Evolutionary conservation across 1,140 invertebrate genomes (phyloP), one percentile per base, ranked within the genome.

Genomic region (Odontomachus brunneus): DNA sequence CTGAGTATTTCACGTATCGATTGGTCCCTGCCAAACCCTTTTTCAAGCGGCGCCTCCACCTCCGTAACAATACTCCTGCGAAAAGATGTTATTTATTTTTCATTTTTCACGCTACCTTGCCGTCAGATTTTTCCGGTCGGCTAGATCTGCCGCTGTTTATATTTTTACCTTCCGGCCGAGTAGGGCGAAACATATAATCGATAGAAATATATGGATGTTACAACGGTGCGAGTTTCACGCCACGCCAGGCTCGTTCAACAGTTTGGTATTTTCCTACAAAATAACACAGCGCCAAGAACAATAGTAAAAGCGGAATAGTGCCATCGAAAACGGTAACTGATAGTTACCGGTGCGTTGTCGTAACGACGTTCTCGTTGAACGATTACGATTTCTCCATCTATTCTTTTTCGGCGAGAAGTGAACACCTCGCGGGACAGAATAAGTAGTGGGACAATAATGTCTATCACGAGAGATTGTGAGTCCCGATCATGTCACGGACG

Each of bases 61-160:
- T 57, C 51, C 55, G 63, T 67, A 69, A 80, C 75, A 80, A 80
- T 69, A 80, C 63, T 53, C 22, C 57, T 48, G 75, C 48, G 75
- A 80, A 80, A 80, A 80, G 75, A 80, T 57, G 75, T 80, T 69
- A 69, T 80, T 80, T 80, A 69, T 69, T 80, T 80, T 80, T 71
- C 75, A 80, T 80, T 69, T 69, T 69, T 69, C 65, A 80, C 63
- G 75, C 65, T 80, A 51, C 59, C 65, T 57, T 80, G 65, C 65
- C 65, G 38, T 57, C 63, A 80, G 75, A 71, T 80, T 80, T 80
- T 80, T 69, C 75, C 75, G 65, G 24, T 57, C 33, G 49, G 63
- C 33, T 12, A 80, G 65, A 24, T 57, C 51, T 80, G 33, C 22
- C 66, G 22, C 75, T 80, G 65, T 80, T 80, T 80, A 80, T 80